Conservation (phyloP, 1,140 invertebrate species). For the Brachionus plicatilis region DNA sequence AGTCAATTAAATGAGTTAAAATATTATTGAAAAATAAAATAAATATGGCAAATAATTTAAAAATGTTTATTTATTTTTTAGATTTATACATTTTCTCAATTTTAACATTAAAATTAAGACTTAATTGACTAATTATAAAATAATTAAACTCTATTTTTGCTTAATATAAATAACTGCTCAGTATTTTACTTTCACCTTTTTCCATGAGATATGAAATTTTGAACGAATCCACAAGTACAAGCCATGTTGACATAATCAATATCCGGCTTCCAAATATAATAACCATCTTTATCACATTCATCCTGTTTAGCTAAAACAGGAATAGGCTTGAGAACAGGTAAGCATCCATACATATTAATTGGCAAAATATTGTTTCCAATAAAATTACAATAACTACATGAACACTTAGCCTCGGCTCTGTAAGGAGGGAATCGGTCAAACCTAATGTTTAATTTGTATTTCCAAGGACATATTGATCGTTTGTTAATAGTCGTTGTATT, state of each 20-base stretch:
- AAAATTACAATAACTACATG: not conserved
- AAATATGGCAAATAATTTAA: not conserved
- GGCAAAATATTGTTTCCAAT: not conserved
- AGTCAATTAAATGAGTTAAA: too few relatives aligned
- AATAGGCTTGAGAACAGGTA: not conserved
- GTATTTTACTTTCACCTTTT: slow-evolving; percentile 7
- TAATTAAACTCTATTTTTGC: not conserved
- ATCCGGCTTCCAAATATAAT: not conserved
- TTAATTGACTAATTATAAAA: not conserved
- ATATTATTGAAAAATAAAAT: too few relatives aligned
- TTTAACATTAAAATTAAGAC: not conserved
- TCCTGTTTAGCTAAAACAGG: slow-evolving; percentile 11
- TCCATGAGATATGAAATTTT: slow-evolving; percentile 24
- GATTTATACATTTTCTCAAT: not conserved
- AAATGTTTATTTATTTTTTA: not conserved
- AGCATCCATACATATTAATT: not conserved
- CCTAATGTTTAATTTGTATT: not conserved
- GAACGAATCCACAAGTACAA: not conserved
- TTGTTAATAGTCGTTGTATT: slow-evolving; percentile 20
- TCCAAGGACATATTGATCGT: slow-evolving; percentile 29
- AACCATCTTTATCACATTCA: slow-evolving; percentile 20
- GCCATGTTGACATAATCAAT: slow-evolving; percentile 1
- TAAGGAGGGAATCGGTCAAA: not conserved
- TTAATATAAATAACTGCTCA: not conserved
- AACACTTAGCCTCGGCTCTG: not conserved